Evolutionary conservation across 2,888 invertebrate species (phyloP).

Genomic region (Antheraea yamamai): DNA sequence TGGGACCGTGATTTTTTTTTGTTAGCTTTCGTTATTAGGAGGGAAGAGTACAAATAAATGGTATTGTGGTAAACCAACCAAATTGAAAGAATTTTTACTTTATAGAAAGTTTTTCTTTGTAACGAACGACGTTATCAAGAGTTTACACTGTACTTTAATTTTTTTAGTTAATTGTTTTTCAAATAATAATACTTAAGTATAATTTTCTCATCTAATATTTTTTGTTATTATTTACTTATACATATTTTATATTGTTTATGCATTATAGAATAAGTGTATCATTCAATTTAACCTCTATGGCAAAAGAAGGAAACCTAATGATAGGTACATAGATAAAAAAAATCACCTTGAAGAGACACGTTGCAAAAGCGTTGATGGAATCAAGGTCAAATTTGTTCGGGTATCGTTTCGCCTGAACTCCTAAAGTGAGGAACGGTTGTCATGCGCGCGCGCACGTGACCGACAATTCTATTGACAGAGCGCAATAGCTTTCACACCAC

Average conservation of each 20-base stretch:
- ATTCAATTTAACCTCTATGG: background rate
- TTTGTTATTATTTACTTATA: no score
- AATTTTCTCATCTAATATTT: no score
- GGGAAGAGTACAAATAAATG: no score
- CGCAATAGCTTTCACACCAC: conserved; percentile 9
- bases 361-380: background rate
- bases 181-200: background rate
- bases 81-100: no score
- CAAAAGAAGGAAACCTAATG: background rate
- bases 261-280: background rate
- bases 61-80: no score
- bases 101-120: no score
- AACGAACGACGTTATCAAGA: no score
- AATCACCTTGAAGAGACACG: background rate
- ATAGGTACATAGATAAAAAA: background rate
- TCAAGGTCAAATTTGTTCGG: background rate
- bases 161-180: background rate
- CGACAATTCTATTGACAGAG: conserved; percentile 8
- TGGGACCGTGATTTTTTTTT: no score
- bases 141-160: no score
- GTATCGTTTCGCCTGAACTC: background rate
- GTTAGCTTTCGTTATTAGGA: no score
- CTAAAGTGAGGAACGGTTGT: background rate
- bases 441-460: conserved; percentile 18
- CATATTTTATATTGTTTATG: background rate